Evolutionary conservation across 2,888 invertebrate species (phyloP).

Genomic region (Baccha elongata): DNA sequence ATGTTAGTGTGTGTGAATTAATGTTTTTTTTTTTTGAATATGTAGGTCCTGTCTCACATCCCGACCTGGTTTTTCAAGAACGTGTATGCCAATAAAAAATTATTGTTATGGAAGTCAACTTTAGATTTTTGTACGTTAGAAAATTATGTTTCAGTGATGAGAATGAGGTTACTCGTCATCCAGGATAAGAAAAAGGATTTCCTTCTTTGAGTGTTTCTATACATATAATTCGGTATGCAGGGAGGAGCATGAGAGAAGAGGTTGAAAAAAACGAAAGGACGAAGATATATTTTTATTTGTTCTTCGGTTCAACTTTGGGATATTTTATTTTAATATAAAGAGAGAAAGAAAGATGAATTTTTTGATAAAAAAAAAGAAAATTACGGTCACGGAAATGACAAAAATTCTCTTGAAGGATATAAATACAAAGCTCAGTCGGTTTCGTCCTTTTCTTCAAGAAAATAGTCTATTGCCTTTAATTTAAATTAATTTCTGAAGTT

Average conservation of each 20-base stretch:
- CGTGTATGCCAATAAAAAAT: slow-evolving; percentile 4
- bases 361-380: neutral
- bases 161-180: neutral
- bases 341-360: neutral
- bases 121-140: slow-evolving; percentile 44
- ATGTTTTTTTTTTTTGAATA: neutral
- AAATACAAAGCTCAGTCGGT: neutral
- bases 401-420: slow-evolving; percentile 2
- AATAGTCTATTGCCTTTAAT: slow-evolving; percentile 33
- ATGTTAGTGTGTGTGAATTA: neutral
- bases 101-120: slow-evolving; percentile 51
- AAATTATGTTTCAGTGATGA: slow-evolving; percentile 47
- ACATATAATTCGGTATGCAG: slow-evolving; percentile 28
- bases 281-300: slow-evolving; percentile 13
- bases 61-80: slow-evolving; percentile 5
- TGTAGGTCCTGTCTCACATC: neutral
- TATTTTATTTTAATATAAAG: neutral
- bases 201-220: slow-evolving; percentile 8
- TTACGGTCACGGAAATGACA: neutral
- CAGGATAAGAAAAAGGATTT: neutral
- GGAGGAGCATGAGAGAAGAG: neutral
- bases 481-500: slow-evolving; percentile 44
- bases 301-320: slow-evolving; percentile 9
- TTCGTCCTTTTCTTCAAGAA: neutral
- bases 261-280: neutral